These are phyloP conservation scores for Morinoia aosen DNA, from an alignment of 2,888 invertebrate genomes.

Conservation along the genomic window DNA sequence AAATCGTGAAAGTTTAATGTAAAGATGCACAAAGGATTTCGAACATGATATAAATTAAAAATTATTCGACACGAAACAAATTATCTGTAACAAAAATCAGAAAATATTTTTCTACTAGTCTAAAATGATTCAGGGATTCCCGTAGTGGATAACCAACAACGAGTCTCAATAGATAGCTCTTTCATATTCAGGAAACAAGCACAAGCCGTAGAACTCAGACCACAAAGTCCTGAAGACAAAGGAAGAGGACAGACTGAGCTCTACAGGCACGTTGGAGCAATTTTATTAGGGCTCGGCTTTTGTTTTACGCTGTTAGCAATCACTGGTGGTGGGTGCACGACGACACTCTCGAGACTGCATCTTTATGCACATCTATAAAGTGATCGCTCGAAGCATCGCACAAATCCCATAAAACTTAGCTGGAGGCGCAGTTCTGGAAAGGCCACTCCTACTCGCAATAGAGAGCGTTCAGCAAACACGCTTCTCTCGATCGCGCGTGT, in stretches of 20 bases:
- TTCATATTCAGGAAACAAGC: background rate
- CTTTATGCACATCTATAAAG: slow-evolving; percentile 36
- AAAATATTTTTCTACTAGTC: background rate
- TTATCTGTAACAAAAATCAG: background rate
- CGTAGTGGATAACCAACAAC: background rate
- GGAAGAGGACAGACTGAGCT: slow-evolving; percentile 20
- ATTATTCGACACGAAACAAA: background rate
- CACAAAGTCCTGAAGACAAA: background rate
- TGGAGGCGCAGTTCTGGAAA: slow-evolving; percentile 6
- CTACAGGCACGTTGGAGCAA: background rate
- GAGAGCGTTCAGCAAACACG: slow-evolving; percentile 3
- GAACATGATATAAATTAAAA: background rate
- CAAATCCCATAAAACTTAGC: slow-evolving; percentile 26
- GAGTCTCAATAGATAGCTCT: background rate
- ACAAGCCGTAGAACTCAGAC: background rate
- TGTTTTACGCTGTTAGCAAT: slow-evolving; percentile 27
- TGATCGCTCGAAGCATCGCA: slow-evolving; percentile 30
- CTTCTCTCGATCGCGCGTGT: slow-evolving; percentile 1
- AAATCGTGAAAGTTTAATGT: background rate
- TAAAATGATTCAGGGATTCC: background rate
- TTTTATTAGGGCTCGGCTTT: slow-evolving; percentile 15
- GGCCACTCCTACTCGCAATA: background rate
- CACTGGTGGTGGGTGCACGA: background rate
- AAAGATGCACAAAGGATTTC: background rate
- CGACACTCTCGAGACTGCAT: slow-evolving; percentile 21